A percentile compares a stretch with the other conserved stretches of the same genome.
phyloP scores from a whole-genome alignment of 1,140 invertebrate species.

The Zaprionus davidi region DNA sequence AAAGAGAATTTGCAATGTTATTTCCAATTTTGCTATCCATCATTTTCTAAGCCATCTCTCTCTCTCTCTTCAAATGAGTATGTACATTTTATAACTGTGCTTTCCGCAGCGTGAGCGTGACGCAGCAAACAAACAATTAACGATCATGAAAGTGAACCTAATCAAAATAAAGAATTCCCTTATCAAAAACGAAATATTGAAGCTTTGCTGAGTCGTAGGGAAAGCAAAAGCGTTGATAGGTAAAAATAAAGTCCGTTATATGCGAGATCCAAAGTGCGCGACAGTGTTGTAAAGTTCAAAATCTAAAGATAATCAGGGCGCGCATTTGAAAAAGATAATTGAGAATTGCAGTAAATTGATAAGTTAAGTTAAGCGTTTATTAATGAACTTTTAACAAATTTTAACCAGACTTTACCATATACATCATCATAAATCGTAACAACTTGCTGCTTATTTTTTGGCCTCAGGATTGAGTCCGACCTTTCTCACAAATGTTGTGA shows the following conservation, averaged over 20 bases:
- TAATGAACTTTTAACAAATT: background rate
- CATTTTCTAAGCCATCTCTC: background rate
- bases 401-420: background rate
- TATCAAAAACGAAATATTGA: background rate
- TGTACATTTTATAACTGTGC: background rate
- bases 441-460: background rate
- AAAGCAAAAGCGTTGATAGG: background rate
- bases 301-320: background rate
- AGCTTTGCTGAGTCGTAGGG: background rate
- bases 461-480: conserved; percentile 37
- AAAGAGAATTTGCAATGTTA: background rate
- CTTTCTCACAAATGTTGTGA: conserved; percentile 78
- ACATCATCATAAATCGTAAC: background rate
- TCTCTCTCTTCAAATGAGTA: background rate
- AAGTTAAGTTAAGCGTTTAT: background rate
- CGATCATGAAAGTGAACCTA: background rate
- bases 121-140: background rate
- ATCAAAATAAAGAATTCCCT: background rate
- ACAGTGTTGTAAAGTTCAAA: background rate
- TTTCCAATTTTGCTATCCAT: background rate
- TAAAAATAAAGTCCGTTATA: background rate
- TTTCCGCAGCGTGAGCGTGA: background rate
- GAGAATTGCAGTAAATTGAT: background rate
- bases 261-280: background rate
- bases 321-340: background rate